Evolutionary conservation across 53 echinoderm and acorn worm genomes (phyloP).

Genomic region (Apostichopus leukothele): DNA sequence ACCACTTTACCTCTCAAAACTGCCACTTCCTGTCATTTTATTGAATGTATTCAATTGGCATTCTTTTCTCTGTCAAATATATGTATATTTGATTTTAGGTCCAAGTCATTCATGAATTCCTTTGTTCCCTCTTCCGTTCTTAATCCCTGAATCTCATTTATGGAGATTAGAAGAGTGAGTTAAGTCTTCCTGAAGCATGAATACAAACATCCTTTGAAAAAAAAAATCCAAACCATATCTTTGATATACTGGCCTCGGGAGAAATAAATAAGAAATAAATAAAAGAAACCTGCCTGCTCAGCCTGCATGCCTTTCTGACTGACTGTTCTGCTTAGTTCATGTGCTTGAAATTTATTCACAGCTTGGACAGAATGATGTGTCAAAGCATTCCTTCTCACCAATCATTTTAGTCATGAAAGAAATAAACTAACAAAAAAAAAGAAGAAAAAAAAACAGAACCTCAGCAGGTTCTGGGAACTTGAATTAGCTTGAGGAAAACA

Average conservation of each 20-base stretch:
- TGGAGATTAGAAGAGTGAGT: background rate
- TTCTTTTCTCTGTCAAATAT: background rate
- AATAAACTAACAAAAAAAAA: too few relatives aligned
- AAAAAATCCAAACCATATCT: background rate
- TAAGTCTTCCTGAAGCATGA: background rate
- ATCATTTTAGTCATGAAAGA: too few relatives aligned
- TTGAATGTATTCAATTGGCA: background rate
- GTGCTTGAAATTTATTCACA: too few relatives aligned
- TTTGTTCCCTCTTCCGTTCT: background rate
- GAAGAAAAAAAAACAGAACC: too few relatives aligned
- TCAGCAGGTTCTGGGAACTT: background rate
- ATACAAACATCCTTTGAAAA: background rate
- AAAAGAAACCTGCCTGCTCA: too few relatives aligned
- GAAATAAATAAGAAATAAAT: background rate
- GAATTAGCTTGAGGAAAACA: background rate
- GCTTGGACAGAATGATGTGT: too few relatives aligned
- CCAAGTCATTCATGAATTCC: background rate
- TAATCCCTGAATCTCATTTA: background rate
- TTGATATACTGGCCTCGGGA: background rate
- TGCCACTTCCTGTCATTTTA: background rate
- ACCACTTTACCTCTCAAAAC: background rate
- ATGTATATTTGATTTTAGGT: background rate
- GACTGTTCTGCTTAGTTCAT: too few relatives aligned
- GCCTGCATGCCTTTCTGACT: too few relatives aligned
- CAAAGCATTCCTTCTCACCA: too few relatives aligned